These are phyloP conservation scores for Pteronotus mesoamericanus DNA, from an alignment of 2,797 vertebrate species.

Conservation along the genomic window DNA sequence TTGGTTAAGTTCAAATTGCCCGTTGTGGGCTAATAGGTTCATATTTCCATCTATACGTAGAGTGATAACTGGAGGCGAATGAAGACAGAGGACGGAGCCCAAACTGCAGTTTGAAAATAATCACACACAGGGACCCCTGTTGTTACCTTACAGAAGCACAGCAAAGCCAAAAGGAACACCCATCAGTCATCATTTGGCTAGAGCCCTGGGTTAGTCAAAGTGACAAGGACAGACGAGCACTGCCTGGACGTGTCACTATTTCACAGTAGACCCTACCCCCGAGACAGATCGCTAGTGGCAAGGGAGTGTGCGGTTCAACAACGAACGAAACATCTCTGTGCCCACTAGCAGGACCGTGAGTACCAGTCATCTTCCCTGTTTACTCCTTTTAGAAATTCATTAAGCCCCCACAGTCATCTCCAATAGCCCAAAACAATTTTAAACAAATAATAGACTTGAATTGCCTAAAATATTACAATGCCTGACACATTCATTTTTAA, in stretches of 20 bases:
- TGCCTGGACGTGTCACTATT: neutral
- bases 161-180: neutral
- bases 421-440: neutral
- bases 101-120: neutral
- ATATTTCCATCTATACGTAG: neutral
- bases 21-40: neutral
- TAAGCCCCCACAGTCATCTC: neutral
- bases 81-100: neutral
- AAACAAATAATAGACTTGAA: neutral
- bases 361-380: neutral
- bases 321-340: neutral
- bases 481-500: neutral
- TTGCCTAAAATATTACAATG: neutral
- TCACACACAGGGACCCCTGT: neutral
- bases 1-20: neutral
- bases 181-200: neutral
- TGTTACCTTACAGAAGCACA: neutral
- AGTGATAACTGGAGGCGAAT: neutral
- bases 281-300: neutral
- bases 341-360: neutral
- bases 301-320: neutral
- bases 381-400: constrained; percentile 15
- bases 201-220: neutral
- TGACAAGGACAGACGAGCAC: neutral
- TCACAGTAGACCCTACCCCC: neutral